Base-by-base conservation (phyloP, 1,140 invertebrate genomes). In the Macrostomum lignano region DNA sequence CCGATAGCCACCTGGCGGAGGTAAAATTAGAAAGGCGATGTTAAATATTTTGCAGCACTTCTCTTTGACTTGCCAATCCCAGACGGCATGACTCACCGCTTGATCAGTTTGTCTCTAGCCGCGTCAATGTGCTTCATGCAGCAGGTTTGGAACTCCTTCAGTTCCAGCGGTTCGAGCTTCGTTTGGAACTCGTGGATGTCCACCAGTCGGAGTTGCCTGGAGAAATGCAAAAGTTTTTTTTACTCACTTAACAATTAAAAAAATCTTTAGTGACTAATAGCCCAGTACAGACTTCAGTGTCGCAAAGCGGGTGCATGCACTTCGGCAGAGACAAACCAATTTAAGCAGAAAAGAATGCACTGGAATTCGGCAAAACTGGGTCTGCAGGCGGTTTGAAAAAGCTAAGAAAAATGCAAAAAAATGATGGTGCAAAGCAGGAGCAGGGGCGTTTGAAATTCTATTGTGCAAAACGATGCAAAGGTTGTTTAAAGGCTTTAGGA, bases 1-100 rank as follows among this genome's bases (percentile, higher is more conserved):
- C 63, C n/a, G 62, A 60, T 38, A 67, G 53, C 68, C 69, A 71
- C 35, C 55, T 58, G 31, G n/a, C n/a, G n/a, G n/a, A n/a, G n/a
- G n/a, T n/a, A n/a, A n/a, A n/a, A n/a, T n/a, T n/a, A n/a, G n/a
- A n/a, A n/a, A n/a, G n/a, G n/a, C n/a, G n/a, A n/a, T n/a, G n/a
- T 11, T 41, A 31, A 17, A 36, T 10, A 25, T 29, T 21, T 13
- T 22, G 14, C 29, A 7, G 1, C n/a, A 17, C 3, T 21, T 7
- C 19, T 15, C 21, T 20, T 25, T n/a, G 11, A 26, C 20, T 38
- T 31, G 3, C 13, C 21, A 2, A 36, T 29, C 29, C 15, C 17
- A 15, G 31, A 25, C 28, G n/a, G n/a, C n/a, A n/a, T n/a, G 13
- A 43, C 48, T 46, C 38, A 58, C 57, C 63, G 57, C 37, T 61